Conservation (phyloP, 2,888 invertebrate species). For the Enoplolaimus lenunculus region DNA sequence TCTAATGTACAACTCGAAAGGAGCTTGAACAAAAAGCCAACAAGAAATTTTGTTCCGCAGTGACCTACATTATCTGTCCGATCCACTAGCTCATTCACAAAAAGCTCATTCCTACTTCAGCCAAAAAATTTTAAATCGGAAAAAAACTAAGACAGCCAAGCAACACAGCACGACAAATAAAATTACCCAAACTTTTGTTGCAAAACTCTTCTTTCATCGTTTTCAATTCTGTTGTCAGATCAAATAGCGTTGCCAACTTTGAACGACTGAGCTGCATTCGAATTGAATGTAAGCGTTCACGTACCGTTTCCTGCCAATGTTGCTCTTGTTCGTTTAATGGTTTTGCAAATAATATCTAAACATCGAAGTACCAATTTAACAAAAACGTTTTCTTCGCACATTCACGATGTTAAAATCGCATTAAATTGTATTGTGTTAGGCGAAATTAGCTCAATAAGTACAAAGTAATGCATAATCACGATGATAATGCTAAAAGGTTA, state of each 20-base stretch:
- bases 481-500: too few species aligned
- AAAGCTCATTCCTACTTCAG: neutral
- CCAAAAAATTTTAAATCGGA: neutral
- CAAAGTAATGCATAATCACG: neutral
- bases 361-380: neutral
- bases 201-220: conserved; percentile 66
- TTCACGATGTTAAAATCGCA: conserved; percentile 2
- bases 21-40: too few species aligned
- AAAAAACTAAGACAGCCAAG: too few species aligned
- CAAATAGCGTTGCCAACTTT: conserved; percentile 65
- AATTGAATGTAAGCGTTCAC: conserved; percentile 62
- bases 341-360: neutral
- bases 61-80: too few species aligned
- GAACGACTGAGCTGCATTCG: conserved; percentile 53
- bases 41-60: too few species aligned
- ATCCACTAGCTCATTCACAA: too few species aligned
- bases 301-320: conserved; percentile 51
- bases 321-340: conserved; percentile 43
- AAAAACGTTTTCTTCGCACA: too few species aligned
- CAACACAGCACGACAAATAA: too few species aligned
- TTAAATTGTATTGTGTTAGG: conserved; percentile 18
- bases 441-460: neutral
- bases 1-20: too few species aligned
- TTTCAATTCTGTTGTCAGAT: conserved; percentile 69
- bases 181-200: conserved; percentile 24